Evolutionary conservation across 2,113 vertebrate species (phyloP).

Genomic region (Gymnobelideus leadbeateri): DNA sequence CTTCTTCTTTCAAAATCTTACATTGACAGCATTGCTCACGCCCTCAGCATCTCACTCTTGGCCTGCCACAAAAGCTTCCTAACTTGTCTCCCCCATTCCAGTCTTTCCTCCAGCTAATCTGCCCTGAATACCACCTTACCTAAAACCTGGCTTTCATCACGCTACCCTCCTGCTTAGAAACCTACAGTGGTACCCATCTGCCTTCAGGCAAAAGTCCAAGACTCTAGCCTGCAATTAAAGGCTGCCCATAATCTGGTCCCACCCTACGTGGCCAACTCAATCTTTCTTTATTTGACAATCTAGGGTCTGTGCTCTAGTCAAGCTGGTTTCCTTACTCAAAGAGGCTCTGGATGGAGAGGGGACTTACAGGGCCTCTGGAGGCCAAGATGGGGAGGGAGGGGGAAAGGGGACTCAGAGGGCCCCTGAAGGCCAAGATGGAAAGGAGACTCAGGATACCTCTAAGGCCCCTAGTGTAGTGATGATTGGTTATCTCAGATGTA

Average conservation of each 20-base stretch:
- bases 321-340: not conserved
- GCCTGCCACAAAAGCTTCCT: not conserved
- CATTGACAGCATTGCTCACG: not conserved
- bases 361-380: no score
- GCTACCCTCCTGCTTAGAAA: not conserved
- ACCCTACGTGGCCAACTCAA: not conserved
- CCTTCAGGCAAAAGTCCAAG: not conserved
- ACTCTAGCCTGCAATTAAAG: not conserved
- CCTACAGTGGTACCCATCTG: not conserved
- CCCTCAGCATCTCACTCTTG: not conserved
- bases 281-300: not conserved
- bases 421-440: no score
- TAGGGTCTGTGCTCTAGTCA: not conserved
- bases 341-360: not conserved
- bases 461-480: not conserved
- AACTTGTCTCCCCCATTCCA: not conserved
- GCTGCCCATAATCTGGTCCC: not conserved
- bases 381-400: not conserved
- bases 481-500: not conserved
- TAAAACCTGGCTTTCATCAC: not conserved
- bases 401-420: not conserved
- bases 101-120: not conserved
- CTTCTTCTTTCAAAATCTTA: slow-evolving; percentile 21
- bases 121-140: not conserved
- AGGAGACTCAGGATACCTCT: not conserved